A percentile compares a stretch with the other conserved stretches of the same genome.
phyloP scores from a whole-genome alignment of 2,797 vertebrate species.

The Ceyx erithaca region DNA sequence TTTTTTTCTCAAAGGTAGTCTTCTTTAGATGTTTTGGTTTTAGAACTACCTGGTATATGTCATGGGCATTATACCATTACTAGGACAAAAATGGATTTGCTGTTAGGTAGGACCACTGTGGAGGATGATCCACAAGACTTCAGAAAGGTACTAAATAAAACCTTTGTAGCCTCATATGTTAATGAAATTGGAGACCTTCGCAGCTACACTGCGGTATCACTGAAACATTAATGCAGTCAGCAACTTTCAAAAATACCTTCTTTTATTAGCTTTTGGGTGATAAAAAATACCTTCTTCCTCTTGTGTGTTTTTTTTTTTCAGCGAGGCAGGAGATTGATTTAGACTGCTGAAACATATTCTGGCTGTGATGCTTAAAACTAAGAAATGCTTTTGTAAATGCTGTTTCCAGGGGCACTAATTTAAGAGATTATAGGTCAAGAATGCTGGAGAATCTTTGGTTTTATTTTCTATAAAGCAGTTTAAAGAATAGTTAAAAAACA shows the following conservation, averaged over 20 bases:
- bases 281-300: not conserved
- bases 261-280: not conserved
- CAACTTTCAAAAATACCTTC: not conserved
- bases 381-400: not conserved
- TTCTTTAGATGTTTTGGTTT: not conserved
- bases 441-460: not conserved
- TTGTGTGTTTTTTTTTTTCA: not conserved
- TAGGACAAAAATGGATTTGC: not conserved
- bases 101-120: not conserved
- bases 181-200: not conserved
- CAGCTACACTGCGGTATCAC: not conserved
- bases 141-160: not conserved
- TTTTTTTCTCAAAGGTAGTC: not conserved
- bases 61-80: fast-evolving
- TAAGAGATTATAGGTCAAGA: not conserved
- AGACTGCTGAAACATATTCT: not conserved
- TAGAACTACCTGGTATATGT: not conserved
- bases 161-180: not conserved
- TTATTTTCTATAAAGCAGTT: not conserved
- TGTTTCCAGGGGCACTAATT: fast-evolving
- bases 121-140: not conserved
- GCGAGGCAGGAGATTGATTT: not conserved
- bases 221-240: not conserved
- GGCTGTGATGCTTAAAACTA: not conserved
- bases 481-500: not conserved